Base-by-base conservation (phyloP, 2,113 vertebrate genomes). In the Pantherophis guttatus region DNA sequence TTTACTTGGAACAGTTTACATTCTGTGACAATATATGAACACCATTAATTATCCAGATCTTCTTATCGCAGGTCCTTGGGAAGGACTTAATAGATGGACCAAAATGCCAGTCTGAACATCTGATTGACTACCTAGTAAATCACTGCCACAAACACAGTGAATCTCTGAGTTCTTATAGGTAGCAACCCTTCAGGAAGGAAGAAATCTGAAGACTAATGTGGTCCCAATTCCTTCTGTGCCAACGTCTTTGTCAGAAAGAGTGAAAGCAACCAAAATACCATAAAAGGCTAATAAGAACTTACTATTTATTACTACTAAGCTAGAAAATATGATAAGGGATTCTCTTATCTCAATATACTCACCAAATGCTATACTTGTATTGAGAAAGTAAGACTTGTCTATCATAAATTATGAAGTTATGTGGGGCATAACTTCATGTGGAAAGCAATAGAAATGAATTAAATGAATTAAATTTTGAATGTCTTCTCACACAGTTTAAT, bases 341-440 rank as follows among this genome's bases (percentile, higher is more conserved):
- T 75, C 15, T 75, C 70, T 75, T 33, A n/a, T 75, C 70, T 52
- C 24, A 52, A 86, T 11, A 50, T 52, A 86, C 48, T 52, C 9
- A 10, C n/a, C 55, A 23, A 33, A 19, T 88, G 5, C 15, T 75
- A 48, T 48, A 75, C 13, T 75, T 33, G n/a, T 39, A 75, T 39
- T 75, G 13, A 75, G n/a, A 75, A n/a, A 33, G 13, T 17, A 39
- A 75, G n/a, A 39, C 26, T 50, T 50, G 70, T 15, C 70, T 33
- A 33, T 75, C n/a, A 75, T 39, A 39, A 39, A 1, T 39, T 39
- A 39, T 39, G 39, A 39, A 39, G 39, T 39, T 39, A 75, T 89
- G 33, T 13, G 21, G 1, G 23, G n/a, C 17, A 55, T 9, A 55
- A n/a, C 7, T 65, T 44, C 39, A 57, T 0, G 0, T 94, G 21